A percentile compares a stretch with the other conserved stretches of the same genome.
Evolutionary conservation across 1,140 invertebrate species (phyloP).

Genomic region (Globodera rostochiensis): DNA sequence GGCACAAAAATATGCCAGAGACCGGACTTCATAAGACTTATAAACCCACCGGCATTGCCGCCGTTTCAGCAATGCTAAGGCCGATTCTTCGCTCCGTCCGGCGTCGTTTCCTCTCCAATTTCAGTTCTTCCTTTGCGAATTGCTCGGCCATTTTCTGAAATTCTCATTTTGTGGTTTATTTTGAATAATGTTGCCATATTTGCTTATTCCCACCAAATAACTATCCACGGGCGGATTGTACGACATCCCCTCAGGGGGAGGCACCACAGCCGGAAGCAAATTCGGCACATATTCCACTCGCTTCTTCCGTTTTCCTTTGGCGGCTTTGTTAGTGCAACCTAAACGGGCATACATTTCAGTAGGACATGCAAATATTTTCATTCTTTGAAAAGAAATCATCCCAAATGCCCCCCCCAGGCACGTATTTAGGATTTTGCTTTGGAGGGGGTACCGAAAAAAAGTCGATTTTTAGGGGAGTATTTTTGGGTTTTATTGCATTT

Average conservation of each 20-base stretch:
- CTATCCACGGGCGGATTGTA: conserved; percentile 44
- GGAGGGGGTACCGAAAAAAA: too few species aligned
- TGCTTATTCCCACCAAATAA: conserved; percentile 37
- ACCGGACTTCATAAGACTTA: too few species aligned
- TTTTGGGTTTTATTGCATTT: too few species aligned
- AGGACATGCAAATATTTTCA: too few species aligned
- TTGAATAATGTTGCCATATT: too few species aligned
- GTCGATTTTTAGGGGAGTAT: too few species aligned
- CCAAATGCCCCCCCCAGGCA: not conserved
- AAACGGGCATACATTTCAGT: not conserved
- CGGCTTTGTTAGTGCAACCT: not conserved
- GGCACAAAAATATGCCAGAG: too few species aligned
- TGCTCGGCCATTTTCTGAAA: conserved; percentile 33
- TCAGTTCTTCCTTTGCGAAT: conserved; percentile 36
- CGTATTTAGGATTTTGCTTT: too few species aligned
- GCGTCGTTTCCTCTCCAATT: conserved; percentile 23
- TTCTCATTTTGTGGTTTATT: not conserved
- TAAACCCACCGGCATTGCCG: not conserved
- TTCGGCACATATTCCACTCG: conserved; percentile 38
- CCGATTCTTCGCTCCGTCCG: conserved; percentile 17
- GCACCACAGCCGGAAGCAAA: conserved; percentile 40
- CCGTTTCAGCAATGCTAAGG: not conserved
- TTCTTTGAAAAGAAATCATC: not conserved
- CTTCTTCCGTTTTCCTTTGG: not conserved
- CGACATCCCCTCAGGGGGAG: conserved; percentile 37